A percentile compares a stretch with the other conserved stretches of the same genome.
Evolutionary conservation across 2,113 vertebrate genomes (phyloP).

Genomic region (Oriolus oriolus): DNA sequence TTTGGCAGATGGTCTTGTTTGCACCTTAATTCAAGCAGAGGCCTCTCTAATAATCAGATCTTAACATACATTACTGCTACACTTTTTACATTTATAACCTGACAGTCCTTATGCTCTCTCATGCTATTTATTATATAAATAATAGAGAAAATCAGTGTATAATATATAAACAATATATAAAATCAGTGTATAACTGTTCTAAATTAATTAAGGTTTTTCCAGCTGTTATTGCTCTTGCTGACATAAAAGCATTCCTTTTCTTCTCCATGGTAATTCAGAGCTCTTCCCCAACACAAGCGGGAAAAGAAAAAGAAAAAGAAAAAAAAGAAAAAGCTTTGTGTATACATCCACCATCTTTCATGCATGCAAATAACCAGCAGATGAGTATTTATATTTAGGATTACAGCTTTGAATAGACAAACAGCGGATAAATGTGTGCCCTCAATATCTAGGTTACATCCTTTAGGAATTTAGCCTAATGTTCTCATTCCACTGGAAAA

Average conservation of each 20-base stretch:
- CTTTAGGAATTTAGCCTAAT: background rate
- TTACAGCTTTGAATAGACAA: slow-evolving; percentile 6
- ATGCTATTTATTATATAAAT: background rate
- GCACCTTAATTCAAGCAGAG: background rate
- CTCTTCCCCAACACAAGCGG: background rate
- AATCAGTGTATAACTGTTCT: background rate
- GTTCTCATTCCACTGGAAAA: background rate
- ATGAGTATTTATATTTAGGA: slow-evolving; percentile 28
- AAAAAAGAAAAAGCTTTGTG: background rate
- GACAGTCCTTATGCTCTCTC: background rate
- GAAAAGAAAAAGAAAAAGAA: background rate
- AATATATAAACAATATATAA: background rate
- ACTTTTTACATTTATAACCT: background rate
- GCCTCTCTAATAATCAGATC: background rate
- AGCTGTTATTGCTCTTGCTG: background rate
- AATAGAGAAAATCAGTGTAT: background rate
- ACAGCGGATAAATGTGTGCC: background rate
- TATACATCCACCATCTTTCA: background rate
- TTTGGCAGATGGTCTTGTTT: background rate
- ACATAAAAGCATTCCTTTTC: background rate
- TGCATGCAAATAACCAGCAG: background rate
- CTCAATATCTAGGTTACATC: background rate
- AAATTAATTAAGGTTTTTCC: background rate
- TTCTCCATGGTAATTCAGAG: background rate
- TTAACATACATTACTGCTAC: background rate